Evolutionary conservation across 2,888 invertebrate genomes (phyloP), one percentile per base, ranked within the genome.

Genomic region (Allophyes oxyacanthae): DNA sequence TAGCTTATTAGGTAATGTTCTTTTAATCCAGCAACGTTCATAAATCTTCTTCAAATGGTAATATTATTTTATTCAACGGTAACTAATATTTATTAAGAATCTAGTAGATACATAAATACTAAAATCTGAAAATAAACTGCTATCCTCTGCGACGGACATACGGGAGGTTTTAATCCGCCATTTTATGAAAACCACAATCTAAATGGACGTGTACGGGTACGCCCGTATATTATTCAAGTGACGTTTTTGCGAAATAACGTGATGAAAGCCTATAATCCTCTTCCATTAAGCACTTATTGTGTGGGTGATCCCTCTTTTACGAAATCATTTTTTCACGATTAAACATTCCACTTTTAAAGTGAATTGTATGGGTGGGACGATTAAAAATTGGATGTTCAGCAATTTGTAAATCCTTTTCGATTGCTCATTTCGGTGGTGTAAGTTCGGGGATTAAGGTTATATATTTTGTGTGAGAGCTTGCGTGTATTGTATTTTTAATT

Each of bases 211-310:
- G 67, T 80, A 79, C 72, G 55, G 66, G 73, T 58, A 56, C 62
- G 65, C 62, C 60, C 67, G 78, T 82, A 75, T 77, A 83, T 85
- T 79, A 86, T 82, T 82, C 74, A 75, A 76, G 73, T 80, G 81
- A 78, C 80, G 72, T 82, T 85, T 85, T 84, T 84, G 77, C 58
- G 70, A 81, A 82, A 83, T 81, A 81, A 78, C 66, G 71, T 77
- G 85, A 81, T 82, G 82, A 86, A 85, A 85, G 82, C 83, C 79
- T 78, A 80, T 87, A 87, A 87, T 86, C 86, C 86, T 51, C 75
- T 66, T 79, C 82, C 85, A 86, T 87, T 87, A 86, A 85, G 83
- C 84, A 83, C 83, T 85, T 81, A 83, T 85, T 85, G 83, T 80
- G 78, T 70, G 76, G 71, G 64, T 79, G 75, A 80, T 79, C 77